Percentiles rank a stretch among this genome's conserved stretches.
Evolutionary conservation across 1,140 invertebrate species (phyloP).

Genomic region (Drosophila funebris): DNA sequence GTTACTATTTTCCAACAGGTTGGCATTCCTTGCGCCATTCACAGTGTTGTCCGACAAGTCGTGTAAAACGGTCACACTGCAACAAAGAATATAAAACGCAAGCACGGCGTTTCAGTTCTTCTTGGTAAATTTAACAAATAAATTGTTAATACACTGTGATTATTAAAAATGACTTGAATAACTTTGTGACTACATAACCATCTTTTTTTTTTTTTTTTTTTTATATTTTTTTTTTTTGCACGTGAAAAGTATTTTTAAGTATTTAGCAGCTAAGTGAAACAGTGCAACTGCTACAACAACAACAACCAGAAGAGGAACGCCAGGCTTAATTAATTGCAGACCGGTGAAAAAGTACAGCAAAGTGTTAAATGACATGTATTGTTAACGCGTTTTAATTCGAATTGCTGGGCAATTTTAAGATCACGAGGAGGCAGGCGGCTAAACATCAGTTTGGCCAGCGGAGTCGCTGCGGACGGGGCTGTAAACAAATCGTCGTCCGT

Average conservation of each 20-base stretch:
- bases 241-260: conserved; percentile 67
- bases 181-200: conserved; percentile 33
- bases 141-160: conserved; percentile 36
- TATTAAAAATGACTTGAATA: conserved; percentile 62
- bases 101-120: conserved; percentile 35
- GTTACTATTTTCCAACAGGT: neutral
- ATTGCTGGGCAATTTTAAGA: conserved; percentile 16
- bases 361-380: conserved; percentile 7
- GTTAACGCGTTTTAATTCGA: neutral
- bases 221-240: conserved; percentile 63
- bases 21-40: conserved; percentile 1
- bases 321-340: conserved; percentile 32
- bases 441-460: conserved; percentile 15
- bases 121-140: conserved; percentile 63
- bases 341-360: conserved; percentile 12
- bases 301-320: conserved; percentile 35
- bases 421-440: conserved; percentile 5
- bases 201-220: conserved; percentile 59
- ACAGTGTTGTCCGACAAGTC: neutral
- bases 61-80: conserved; percentile 32
- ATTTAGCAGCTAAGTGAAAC: conserved; percentile 61
- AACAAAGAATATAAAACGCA: conserved; percentile 37
- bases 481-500: conserved; percentile 56
- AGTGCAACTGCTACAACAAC: conserved; percentile 28
- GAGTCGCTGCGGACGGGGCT: conserved; percentile 13